phyloP scores from a whole-genome alignment of 37 sponge, comb jelly and placozoan genomes.

The Eunapius fragilis region DNA sequence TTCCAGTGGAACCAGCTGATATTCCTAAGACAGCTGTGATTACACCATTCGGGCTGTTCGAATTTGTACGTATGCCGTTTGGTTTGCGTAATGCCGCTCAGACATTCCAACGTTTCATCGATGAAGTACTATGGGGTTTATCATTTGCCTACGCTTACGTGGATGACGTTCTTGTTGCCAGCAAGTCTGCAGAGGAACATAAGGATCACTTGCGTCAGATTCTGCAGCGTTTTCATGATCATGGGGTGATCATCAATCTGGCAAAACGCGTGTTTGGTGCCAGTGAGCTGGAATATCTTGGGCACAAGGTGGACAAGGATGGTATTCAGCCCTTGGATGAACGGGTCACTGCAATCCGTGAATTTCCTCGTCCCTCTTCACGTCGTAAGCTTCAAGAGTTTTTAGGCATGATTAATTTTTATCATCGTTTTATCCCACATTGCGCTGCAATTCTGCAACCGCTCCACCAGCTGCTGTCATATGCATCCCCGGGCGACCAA shows the following conservation, averaged over 20 bases:
- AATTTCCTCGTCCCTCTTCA: constrained; percentile 6
- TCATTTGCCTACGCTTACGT: constrained; percentile 54
- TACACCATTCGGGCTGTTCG: constrained; percentile 60
- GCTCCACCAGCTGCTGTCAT: no score
- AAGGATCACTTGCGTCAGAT: constrained; percentile 23
- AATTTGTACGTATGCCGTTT: constrained; percentile 68
- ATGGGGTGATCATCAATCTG: neutral
- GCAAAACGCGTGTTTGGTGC: neutral
- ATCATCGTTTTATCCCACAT: no score
- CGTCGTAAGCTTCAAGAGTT: constrained; percentile 8
- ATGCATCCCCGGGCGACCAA: constrained; percentile 7
- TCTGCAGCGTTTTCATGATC: neutral
- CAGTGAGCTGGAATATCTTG: constrained; percentile 7
- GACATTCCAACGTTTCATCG: constrained; percentile 58
- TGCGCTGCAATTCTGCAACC: no score
- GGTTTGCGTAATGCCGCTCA: constrained; percentile 64
- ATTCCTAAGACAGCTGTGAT: constrained; percentile 58
- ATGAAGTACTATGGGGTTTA: constrained; percentile 53
- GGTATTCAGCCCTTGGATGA: constrained; percentile 7
- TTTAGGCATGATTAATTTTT: constrained; percentile 8
- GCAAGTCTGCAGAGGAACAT: constrained; percentile 38
- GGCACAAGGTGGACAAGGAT: neutral
- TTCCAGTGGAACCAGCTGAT: constrained; percentile 55
- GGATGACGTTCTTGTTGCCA: constrained; percentile 45
- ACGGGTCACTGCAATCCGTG: neutral